A percentile compares a stretch with the other conserved stretches of the same genome.
Conservation (phyloP, 35 echinoderm and acorn worm genomes). For the Apostichopus californicus region DNA sequence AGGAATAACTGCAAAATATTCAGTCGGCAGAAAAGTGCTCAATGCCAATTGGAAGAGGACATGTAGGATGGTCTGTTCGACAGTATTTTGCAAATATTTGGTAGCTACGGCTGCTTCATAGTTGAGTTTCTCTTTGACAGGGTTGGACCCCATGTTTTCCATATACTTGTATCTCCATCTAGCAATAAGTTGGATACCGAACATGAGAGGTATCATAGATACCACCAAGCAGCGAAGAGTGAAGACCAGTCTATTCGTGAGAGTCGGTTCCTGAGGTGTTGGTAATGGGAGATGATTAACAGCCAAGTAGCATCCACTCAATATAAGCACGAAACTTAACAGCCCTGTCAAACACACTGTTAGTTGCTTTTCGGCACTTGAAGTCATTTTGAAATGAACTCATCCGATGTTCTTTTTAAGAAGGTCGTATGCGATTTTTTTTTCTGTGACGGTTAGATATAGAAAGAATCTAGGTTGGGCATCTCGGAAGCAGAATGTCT, state of each 20-base stretch:
- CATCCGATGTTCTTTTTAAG: not conserved
- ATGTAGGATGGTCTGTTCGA: not conserved
- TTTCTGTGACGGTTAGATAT: no score
- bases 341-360: not conserved
- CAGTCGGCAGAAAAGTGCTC: not conserved
- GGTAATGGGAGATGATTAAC: slow-evolving; percentile 17
- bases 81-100: not conserved
- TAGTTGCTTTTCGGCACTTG: not conserved
- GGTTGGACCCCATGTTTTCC: not conserved
- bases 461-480: no score
- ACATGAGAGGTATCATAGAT: not conserved
- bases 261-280: not conserved
- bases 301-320: not conserved
- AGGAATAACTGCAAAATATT: not conserved
- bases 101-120: not conserved
- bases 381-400: not conserved
- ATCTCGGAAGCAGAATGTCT: no score
- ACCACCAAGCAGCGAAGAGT: not conserved
- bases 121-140: not conserved
- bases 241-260: not conserved
- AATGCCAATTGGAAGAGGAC: not conserved
- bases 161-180: slow-evolving; percentile 18
- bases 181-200: not conserved
- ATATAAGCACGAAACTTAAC: not conserved
- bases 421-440: no score